phyloP scores from a whole-genome alignment of 2,888 invertebrate species.

The Vanessa cardui region DNA sequence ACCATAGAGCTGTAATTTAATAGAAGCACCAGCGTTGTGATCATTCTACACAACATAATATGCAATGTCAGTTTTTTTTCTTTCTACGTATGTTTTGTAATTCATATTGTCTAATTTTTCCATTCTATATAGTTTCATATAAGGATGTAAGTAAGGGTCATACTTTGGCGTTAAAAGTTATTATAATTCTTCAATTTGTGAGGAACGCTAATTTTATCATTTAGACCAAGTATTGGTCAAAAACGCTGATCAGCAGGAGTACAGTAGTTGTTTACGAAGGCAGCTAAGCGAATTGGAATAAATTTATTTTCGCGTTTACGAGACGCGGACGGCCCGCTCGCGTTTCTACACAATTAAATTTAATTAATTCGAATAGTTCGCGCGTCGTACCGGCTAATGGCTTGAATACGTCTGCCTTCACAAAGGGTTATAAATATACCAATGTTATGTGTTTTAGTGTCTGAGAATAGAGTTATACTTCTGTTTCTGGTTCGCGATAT shows the following conservation, averaged over 20 bases:
- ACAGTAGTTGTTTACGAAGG: slow-evolving; percentile 43
- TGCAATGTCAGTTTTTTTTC: no score
- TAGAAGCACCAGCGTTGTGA: no score
- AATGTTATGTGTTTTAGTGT: slow-evolving; percentile 38
- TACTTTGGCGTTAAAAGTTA: background rate
- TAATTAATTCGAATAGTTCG: slow-evolving; percentile 81
- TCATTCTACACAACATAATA: no score
- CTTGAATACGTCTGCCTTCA: slow-evolving; percentile 66
- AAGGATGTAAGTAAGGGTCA: no score
- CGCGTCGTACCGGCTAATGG: slow-evolving; percentile 74
- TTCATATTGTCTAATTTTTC: no score
- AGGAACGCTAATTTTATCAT: background rate
- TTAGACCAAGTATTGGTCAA: slow-evolving; percentile 1
- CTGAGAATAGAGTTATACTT: slow-evolving; percentile 30
- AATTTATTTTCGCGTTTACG: slow-evolving; percentile 59
- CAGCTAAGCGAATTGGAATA: slow-evolving; percentile 48
- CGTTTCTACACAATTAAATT: slow-evolving; percentile 79
- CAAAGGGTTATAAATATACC: slow-evolving; percentile 67
- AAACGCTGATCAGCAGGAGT: slow-evolving; percentile 14
- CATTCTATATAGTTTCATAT: no score
- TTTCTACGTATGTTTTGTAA: no score
- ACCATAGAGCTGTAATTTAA: no score
- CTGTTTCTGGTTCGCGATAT: slow-evolving; percentile 18
- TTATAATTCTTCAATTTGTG: background rate
- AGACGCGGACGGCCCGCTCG: slow-evolving; percentile 52